A percentile compares a stretch with the other conserved stretches of the same genome.
Conservation (phyloP, 2,888 invertebrate species). For the Coelinius sp. region DNA sequence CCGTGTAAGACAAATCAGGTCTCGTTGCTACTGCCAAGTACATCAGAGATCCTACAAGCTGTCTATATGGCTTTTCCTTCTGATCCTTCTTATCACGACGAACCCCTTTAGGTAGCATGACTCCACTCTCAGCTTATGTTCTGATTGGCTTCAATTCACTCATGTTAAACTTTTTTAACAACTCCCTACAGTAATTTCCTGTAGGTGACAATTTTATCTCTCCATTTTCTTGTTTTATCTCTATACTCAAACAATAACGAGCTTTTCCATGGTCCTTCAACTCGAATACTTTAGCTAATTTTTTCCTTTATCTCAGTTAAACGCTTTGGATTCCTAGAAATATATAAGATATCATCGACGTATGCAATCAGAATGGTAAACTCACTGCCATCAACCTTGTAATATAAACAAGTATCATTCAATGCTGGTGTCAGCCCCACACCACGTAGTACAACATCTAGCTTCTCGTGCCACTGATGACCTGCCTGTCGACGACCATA, state of each 20-base stretch:
- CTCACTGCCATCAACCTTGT: background rate
- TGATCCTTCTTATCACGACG: background rate
- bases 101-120: conserved; percentile 11
- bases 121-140: conserved; percentile 31
- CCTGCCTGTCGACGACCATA: conserved; percentile 23
- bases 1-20: conserved; percentile 35
- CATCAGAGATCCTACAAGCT: conserved; percentile 38
- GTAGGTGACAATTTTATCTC: conserved; percentile 42
- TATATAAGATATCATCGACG: conserved; percentile 45
- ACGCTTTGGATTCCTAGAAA: conserved; percentile 33
- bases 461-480: conserved; percentile 31
- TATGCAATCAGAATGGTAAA: conserved; percentile 34
- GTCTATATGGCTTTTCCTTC: conserved; percentile 35
- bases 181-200: conserved; percentile 41
- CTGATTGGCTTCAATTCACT: conserved; percentile 30
- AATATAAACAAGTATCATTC: conserved; percentile 36
- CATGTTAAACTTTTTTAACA: conserved; percentile 35
- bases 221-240: conserved; percentile 36
- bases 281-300: conserved; percentile 40
- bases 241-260: conserved; percentile 46
- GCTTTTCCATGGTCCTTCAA: conserved; percentile 49
- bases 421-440: background rate
- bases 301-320: conserved; percentile 24
- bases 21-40: conserved; percentile 36
- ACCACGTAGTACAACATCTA: conserved; percentile 44